Base-by-base conservation (phyloP, 2,888 invertebrate genomes). In the Leptinotarsa haldemani region DNA sequence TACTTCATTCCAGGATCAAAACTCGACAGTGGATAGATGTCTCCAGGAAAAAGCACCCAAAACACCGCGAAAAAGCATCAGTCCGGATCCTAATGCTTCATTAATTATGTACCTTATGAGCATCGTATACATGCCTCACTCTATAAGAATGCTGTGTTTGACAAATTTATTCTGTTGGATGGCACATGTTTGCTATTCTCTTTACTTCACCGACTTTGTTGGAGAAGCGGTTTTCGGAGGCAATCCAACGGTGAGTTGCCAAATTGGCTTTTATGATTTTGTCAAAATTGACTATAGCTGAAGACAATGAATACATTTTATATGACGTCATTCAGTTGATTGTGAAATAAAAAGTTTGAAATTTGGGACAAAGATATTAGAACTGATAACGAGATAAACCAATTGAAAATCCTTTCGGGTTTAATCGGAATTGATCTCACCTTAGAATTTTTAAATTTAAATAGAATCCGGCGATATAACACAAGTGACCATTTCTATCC, bases 151-250 rank as follows among this genome's bases (percentile, higher is more conserved):
- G 84, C 91, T 98, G 15, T 98, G 98, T 84, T 85, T 97, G 76
- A 98, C 98, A 16, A 98, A 98, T 89, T 90, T 98, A 50, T 98
- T 98, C 88, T 97, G 97, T 85, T 98, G 98, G 98, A 98, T 97
- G 97, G 96, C 97, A 0, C 95, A 98, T 81, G 97, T 98, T 63
- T 97, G 97, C 86, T 98, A 98, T 86, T 97, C 97, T 0, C 89
- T 98, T 7, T 98, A 97, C 87, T 98, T 98, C 87, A 98, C 98
- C 0, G 97, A 98, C 88, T 98, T 97, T 84, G 98, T 97, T 2
- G 97, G 96, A 0, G 96, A 97, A 87, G 93, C 95, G 15, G 95
- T 97, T 20, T 97, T 94, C 85, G 91, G 91, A n/a, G 97, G 97
- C 0, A 91, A 95, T 88, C 96, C 96, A n/a, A 92, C 91, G 84